These are phyloP conservation scores for Dufourea novaeangliae DNA, from an alignment of 1,140 invertebrate species.

Conservation along the genomic window DNA sequence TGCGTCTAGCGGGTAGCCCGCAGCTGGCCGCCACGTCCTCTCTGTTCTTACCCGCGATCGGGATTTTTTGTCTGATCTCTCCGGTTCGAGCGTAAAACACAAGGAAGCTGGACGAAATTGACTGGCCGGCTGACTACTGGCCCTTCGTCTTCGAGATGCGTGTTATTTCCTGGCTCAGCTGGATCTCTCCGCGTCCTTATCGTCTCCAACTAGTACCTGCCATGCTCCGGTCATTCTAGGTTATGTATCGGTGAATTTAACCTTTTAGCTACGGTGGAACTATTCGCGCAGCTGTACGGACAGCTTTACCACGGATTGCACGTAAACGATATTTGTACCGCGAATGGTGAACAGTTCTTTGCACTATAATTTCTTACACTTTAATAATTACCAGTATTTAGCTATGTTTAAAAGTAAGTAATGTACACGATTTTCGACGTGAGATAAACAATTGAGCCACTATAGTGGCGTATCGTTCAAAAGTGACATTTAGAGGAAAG, in stretches of 20 bases:
- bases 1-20: constrained; percentile 38
- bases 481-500: too few species aligned
- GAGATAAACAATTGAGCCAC: too few species aligned
- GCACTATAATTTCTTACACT: too few species aligned
- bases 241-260: constrained; percentile 47
- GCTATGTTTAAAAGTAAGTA: too few species aligned
- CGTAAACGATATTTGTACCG: too few species aligned
- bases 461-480: too few species aligned
- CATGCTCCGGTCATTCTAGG: constrained; percentile 25
- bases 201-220: constrained; percentile 47
- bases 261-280: neutral
- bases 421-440: too few species aligned
- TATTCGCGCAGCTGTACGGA: neutral
- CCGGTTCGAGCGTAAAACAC: constrained; percentile 49
- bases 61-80: constrained; percentile 54
- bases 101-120: neutral
- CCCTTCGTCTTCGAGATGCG: neutral
- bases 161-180: neutral
- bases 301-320: too few species aligned
- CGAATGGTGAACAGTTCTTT: too few species aligned
- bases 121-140: neutral
- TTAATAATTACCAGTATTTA: too few species aligned
- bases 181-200: constrained; percentile 16
- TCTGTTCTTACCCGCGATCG: constrained; percentile 37
- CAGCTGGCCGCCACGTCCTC: constrained; percentile 21